Percentiles rank a stretch among this genome's conserved stretches.
phyloP scores from a whole-genome alignment of 2,797 vertebrate species.

The Rhabdomys pumilio region DNA sequence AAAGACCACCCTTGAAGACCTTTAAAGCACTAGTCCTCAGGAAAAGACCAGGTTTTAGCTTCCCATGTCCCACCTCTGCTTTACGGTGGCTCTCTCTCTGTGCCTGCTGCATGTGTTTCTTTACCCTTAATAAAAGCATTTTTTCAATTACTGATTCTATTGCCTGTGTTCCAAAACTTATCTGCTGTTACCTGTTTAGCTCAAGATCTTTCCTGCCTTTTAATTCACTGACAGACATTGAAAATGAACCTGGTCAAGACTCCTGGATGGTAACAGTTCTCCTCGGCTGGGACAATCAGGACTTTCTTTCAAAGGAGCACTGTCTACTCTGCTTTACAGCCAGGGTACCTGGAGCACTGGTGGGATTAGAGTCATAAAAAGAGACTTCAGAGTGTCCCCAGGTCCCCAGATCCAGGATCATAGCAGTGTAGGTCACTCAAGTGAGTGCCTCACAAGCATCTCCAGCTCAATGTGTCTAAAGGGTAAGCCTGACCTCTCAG shows the following conservation, averaged over 20 bases:
- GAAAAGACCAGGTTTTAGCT: background rate
- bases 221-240: background rate
- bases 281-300: background rate
- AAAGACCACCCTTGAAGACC: background rate
- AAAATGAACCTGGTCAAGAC: background rate
- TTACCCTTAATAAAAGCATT: background rate
- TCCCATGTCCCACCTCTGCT: background rate
- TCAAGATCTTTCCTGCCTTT: background rate
- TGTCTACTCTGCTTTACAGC: background rate
- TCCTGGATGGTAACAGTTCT: background rate
- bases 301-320: background rate
- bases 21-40: background rate
- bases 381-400: background rate
- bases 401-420: background rate
- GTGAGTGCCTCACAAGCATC: too few relatives aligned
- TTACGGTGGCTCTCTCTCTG: background rate
- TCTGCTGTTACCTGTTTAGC: background rate
- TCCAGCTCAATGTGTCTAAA: background rate
- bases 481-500: background rate
- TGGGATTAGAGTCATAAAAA: background rate
- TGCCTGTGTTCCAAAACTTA: background rate
- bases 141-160: background rate
- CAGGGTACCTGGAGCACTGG: background rate
- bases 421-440: too few relatives aligned
- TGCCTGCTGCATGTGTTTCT: background rate